Base-by-base conservation (phyloP, 2,113 vertebrate genomes). In the Eclectus roratus region DNA sequence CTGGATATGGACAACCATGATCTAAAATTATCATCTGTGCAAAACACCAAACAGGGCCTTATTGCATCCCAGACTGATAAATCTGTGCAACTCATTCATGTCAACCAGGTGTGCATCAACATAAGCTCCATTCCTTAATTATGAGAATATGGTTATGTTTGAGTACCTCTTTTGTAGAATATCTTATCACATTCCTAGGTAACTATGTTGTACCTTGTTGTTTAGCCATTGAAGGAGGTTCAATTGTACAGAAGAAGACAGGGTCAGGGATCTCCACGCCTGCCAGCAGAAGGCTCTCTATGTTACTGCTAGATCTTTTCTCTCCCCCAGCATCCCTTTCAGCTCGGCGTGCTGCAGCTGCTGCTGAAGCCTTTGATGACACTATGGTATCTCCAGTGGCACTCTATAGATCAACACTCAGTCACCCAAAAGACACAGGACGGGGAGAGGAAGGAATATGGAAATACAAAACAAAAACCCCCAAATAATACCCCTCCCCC, bases 171-270 rank as follows among this genome's bases (percentile, higher is more conserved):
- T 46, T 46, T 69, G 43, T n/a, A 50, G 39, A 74, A 5, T 68
- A 63, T 29, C 19, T 46, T 35, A 19, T 50, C 10, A 17, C 10
- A 68, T 35, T 50, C 33, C 35, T 39, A 78, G 20, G 28, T 14
- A 78, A 24, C 28, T 68, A 47, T 1, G 2, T 1, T 28, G 24
- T 93, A 99, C 99, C 99, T 91, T 98, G 95, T 80, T 99, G 99
- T 95, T 97, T 99, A 91, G 99, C 97, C 97, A 99, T 33, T n/a
- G 99, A 98, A 29, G 99, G 98, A 1, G 99, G 99, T 66, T 99
- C 99, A 88, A 99, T 99, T n/a, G 99, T 99, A 96, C 99, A 99
- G 97, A 99, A 99, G 97, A 99, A 99, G 60, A 99, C 99, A 0
- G 99, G 99, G 21, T 99, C 99, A n/a, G 99, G 99, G 63, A 99